Base-by-base conservation (phyloP, 2,888 invertebrate genomes). In the Drosophila picticornis region DNA sequence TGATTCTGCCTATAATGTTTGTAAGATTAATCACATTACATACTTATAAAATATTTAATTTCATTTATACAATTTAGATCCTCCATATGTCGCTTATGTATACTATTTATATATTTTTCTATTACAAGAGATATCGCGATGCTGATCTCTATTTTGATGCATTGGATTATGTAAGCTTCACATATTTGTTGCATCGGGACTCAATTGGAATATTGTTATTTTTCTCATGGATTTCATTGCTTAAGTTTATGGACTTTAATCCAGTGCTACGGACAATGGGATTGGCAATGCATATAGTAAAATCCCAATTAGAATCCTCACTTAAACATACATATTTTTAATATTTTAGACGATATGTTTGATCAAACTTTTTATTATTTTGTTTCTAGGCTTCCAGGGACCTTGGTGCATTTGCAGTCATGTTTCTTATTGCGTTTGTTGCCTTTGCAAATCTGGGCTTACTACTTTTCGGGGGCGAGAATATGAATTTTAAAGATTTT, bases 391-490 rank as follows among this genome's bases (percentile, higher is more conserved):
- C 96, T 90, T 94, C 95, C 2, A 94, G 94, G 86, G 96, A 96
- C 90, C 93, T 96, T 69, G 92, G 94, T 38, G 96, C 96, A 16
- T 96, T 96, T 91, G 94, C 95, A 2, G 93, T 96, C 32, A 96
- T 96, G 96, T 96, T 96, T 92, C 94, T 95, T 90, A 95, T 96
- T 69, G 95, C 96, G 56, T 96, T 96, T 93, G 93, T 96, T 85
- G 96, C 96, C 22, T 96, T 95, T 92, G 96, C 96, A 2, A 95
- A 96, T 92, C 94, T 96, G 38, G 96, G 96, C n/a, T 95, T 95
- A 80, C 93, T 96, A 29, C 93, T 96, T 34, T 96, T 96, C 92
- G 96, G 96, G 38, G 94, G 95, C 11, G 94, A 95, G 91, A 95
- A 96, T 93, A 61, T 55, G 4, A 76, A 87, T 88, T 96, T 96